Evolutionary conservation across 2,797 vertebrate genomes (phyloP).

Genomic region (Malurus splendens): DNA sequence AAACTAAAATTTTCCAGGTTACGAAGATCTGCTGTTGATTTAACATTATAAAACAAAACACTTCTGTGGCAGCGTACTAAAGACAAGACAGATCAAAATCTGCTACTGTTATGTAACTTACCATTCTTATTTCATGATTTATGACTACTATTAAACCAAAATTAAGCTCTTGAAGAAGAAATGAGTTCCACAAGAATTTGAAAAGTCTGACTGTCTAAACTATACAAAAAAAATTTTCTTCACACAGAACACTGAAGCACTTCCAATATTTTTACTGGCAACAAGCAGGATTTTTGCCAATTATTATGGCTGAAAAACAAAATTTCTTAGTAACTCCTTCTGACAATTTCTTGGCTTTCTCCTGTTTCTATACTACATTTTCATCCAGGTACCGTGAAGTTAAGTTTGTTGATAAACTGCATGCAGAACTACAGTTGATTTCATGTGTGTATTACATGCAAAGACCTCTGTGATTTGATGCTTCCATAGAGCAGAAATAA

Average conservation of each 20-base stretch:
- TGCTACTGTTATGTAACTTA: slow-evolving; percentile 37
- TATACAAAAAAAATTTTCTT: not conserved
- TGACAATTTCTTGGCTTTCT: slow-evolving; percentile 46
- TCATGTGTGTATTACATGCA: not conserved
- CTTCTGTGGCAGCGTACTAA: not conserved
- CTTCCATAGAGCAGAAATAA: not conserved
- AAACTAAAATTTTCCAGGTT: not conserved
- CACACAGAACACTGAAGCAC: not conserved
- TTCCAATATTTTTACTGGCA: slow-evolving; percentile 49
- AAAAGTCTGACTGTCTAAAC: slow-evolving; percentile 27
- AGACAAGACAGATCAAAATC: slow-evolving; percentile 13
- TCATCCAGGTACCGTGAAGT: not conserved
- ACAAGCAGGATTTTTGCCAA: slow-evolving; percentile 12
- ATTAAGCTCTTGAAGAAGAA: slow-evolving; percentile 39
- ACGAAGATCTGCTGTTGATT: not conserved
- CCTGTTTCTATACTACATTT: not conserved
- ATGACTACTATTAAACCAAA: slow-evolving; percentile 57
- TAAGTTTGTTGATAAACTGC: not conserved
- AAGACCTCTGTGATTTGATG: not conserved
- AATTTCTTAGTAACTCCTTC: slow-evolving; percentile 20
- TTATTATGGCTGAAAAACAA: not conserved
- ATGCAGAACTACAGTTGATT: not conserved
- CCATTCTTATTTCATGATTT: slow-evolving; percentile 52
- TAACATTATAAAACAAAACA: not conserved
- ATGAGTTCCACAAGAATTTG: slow-evolving; percentile 8